Evolutionary conservation across 2,888 invertebrate genomes (phyloP), one percentile per base, ranked within the genome.

Genomic region (Heteromyza rotundicornis): DNA sequence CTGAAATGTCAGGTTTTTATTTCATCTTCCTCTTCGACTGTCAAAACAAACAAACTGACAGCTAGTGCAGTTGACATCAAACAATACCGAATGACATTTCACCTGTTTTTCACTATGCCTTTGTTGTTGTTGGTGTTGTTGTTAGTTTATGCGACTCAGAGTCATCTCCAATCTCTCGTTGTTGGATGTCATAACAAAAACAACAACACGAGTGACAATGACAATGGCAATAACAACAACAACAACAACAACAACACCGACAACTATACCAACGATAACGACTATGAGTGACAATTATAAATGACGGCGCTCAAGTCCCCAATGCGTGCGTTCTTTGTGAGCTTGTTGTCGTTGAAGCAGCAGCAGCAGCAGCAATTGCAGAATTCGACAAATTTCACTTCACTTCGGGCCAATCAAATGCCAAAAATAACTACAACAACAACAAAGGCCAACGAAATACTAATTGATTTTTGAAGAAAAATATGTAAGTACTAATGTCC

Each of bases 391-490:
- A 7, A 40, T 7, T 7, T n/a, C n/a, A n/a, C n/a, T n/a, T 47
- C 19, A 47, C 3, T 40, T n/a, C 40, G 10, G 40, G 40, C n/a
- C n/a, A 7, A 40, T 32, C 32, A 40, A 40, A 40, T n/a, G 16
- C 40, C 14, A 40, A n/a, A n/a, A 51, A 59, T n/a, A 19, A 40
- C 23, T 35, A n/a, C 10, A 49, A 20, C 17, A 49, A 54, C 57
- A 61, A 53, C 47, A 53, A 49, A 2, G 2, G 24, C 40, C 24
- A 65, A 40, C 47, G 57, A 60, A 64, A n/a, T 53, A 58, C 64
- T 68, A 66, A 68, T 66, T 68, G 68, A 65, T 65, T 68, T 65
- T 68, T 64, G 10, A 40, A 7, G 16, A 40, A 40, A 40, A 40
- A 40, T 19, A n/a, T 14, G 14, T 3, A 8, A 40, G n/a, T 40